phyloP scores from a whole-genome alignment of 2,888 invertebrate genomes.

The Therioaphis trifolii region DNA sequence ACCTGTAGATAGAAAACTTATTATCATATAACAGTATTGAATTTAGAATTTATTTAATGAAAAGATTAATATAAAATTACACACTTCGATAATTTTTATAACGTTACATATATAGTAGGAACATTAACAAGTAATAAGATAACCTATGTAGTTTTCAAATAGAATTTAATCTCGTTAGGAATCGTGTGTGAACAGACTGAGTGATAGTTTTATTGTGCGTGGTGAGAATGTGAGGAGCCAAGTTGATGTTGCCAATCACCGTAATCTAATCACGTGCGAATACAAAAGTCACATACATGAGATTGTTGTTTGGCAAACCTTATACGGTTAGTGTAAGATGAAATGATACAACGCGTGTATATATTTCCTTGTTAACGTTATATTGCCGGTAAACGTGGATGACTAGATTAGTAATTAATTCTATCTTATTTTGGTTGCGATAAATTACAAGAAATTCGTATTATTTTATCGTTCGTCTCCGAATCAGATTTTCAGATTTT shows the following conservation, averaged over 20 bases:
- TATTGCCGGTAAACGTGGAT: no score
- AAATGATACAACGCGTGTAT: conserved; percentile 29
- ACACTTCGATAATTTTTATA: no score
- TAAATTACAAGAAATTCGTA: no score
- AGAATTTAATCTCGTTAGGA: conserved; percentile 55
- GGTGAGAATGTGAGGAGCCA: conserved; percentile 53
- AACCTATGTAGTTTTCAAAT: conserved; percentile 32
- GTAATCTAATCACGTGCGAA: conserved; percentile 60
- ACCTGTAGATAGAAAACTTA: no score
- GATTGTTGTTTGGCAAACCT: conserved; percentile 58
- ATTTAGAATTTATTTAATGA: no score
- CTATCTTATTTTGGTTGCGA: not conserved
- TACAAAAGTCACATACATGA: conserved; percentile 50
- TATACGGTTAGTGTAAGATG: conserved; percentile 37
- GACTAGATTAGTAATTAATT: conserved; percentile 17
- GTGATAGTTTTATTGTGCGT: conserved; percentile 52
- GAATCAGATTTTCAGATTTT: no score
- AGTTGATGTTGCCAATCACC: conserved; percentile 56
- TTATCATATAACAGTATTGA: no score
- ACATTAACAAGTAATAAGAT: not conserved
- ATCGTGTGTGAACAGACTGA: conserved; percentile 46
- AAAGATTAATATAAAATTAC: no score
- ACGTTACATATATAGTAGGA: no score
- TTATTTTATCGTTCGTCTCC: no score
- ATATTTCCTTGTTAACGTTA: conserved; percentile 30